Percentiles rank a stretch among this genome's conserved stretches.
phyloP scores from a whole-genome alignment of 2,888 invertebrate species.

The Athalia cordata region DNA sequence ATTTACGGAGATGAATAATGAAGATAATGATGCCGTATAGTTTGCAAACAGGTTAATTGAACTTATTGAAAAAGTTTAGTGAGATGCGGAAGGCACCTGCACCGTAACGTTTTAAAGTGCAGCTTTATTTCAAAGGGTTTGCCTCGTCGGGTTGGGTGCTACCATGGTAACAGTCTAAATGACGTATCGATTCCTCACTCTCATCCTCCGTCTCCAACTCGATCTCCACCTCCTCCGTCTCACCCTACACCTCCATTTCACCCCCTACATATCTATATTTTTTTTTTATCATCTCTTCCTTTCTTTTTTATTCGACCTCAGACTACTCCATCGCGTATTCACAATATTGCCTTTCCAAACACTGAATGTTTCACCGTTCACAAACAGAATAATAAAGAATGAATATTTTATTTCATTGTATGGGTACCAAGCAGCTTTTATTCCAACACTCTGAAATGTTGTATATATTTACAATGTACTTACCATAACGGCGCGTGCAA shows the following conservation, averaged over 20 bases:
- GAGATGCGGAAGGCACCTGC: not conserved
- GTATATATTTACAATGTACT: not conserved
- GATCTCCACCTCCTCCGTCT: conserved; percentile 9
- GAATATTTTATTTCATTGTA: not conserved
- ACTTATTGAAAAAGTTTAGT: not conserved
- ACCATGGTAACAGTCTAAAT: conserved; percentile 62
- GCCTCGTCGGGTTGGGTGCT: conserved; percentile 50
- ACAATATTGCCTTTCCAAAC: conserved; percentile 52
- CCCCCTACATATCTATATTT: conserved; percentile 52
- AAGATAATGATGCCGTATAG: too few species aligned
- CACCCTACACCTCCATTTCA: conserved; percentile 46
- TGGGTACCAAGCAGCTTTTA: not conserved
- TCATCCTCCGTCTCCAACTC: conserved; percentile 46
- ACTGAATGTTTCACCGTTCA: conserved; percentile 24
- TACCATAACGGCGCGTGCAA: conserved; percentile 20
- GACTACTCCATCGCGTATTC: conserved; percentile 50
- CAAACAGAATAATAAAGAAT: conserved; percentile 29
- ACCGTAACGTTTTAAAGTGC: conserved; percentile 14
- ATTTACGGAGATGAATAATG: too few species aligned
- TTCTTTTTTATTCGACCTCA: conserved; percentile 55
- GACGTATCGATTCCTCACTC: conserved; percentile 59
- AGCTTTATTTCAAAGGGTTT: conserved; percentile 38
- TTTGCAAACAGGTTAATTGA: not conserved
- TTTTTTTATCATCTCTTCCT: conserved; percentile 49
- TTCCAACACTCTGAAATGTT: not conserved